Evolutionary conservation across 2,113 vertebrate species (phyloP), one percentile per base, ranked within the genome.

Genomic region (Caranx ignobilis): DNA sequence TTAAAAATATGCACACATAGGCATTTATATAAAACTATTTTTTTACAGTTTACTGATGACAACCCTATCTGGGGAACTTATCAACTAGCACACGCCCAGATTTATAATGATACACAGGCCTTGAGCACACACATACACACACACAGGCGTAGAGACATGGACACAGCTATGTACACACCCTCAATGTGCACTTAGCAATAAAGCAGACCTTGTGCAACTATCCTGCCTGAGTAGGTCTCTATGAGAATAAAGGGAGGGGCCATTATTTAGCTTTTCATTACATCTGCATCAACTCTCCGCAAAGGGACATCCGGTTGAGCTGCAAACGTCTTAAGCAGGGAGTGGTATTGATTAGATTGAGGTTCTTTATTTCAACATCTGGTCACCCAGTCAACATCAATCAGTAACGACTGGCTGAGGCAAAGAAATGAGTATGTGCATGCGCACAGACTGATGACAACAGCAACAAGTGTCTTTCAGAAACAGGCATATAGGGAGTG

Each of bases 61-160:
- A 45, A 4, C 16, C 18, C 19, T 76, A 54, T 50, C 13, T 2
- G 5, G 64, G 5, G 21, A 37, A 7, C 47, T 68, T 56, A 79
- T 83, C 75, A 85, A 43, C 55, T 39, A 35, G 31, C 54, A 37
- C 81, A 86, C 85, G 71, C 89, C 87, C 81, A 56, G 48, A 86
- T 70, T 26, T 75, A 6, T 50, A 48, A 55, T 75, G 16, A 54
- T 48, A 54, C 26, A 54, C 31, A 16, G n/a, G 4, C 60, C 54
- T 48, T 74, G 10, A 79, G 68, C 71, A 85, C 66, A 87, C 75
- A 79, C 71, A 79, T n/a, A n/a, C 26, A 26, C 26, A 26, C 26
- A 26, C 26, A 26, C 35, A 37, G 16, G 11, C 26, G 56, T 19
- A 39, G 11, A 62, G 8, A 68, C 3, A 31, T 7, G 39, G 45